phyloP scores from a whole-genome alignment of 2,888 invertebrate species.

The Drosophila barbarae region DNA sequence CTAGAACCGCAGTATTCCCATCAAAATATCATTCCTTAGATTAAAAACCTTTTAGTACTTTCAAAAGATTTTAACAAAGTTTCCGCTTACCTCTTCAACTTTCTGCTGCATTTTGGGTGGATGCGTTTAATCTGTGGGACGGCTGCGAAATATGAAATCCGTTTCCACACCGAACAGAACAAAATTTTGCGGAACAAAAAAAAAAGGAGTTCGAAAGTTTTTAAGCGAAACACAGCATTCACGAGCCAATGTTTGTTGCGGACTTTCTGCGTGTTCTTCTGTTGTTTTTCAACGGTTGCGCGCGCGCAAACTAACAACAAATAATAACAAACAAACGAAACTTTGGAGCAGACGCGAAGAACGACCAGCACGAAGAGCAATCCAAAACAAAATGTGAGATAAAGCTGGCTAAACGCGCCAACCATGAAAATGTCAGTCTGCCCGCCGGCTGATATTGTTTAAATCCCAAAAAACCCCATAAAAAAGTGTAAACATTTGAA shows the following conservation, averaged over 20 bases:
- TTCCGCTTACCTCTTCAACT: slow-evolving; percentile 55
- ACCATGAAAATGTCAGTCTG: background rate
- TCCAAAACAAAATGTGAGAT: slow-evolving; percentile 49
- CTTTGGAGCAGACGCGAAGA: slow-evolving; percentile 18
- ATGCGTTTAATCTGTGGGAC: slow-evolving; percentile 10
- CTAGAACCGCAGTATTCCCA: background rate
- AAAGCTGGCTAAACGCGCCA: slow-evolving; percentile 49
- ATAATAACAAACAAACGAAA: slow-evolving; percentile 22
- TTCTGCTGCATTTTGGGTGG: slow-evolving; percentile 60
- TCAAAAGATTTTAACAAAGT: no score
- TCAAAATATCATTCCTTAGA: no score
- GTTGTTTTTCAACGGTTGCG: slow-evolving; percentile 10
- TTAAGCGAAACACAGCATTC: slow-evolving; percentile 9
- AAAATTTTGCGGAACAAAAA: slow-evolving; percentile 32
- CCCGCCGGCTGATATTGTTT: no score
- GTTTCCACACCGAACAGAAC: slow-evolving; percentile 33
- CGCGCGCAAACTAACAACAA: slow-evolving; percentile 30
- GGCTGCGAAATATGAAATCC: slow-evolving; percentile 35
- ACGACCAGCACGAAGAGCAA: slow-evolving; percentile 61
- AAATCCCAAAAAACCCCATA: no score
- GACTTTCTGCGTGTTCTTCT: slow-evolving; percentile 4
- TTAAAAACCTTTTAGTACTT: no score
- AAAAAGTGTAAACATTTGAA: no score
- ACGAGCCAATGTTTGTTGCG: slow-evolving; percentile 1
- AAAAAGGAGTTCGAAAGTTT: slow-evolving; percentile 23